Base-by-base conservation (phyloP, 2,113 vertebrate species). In the Malurus elegans region DNA sequence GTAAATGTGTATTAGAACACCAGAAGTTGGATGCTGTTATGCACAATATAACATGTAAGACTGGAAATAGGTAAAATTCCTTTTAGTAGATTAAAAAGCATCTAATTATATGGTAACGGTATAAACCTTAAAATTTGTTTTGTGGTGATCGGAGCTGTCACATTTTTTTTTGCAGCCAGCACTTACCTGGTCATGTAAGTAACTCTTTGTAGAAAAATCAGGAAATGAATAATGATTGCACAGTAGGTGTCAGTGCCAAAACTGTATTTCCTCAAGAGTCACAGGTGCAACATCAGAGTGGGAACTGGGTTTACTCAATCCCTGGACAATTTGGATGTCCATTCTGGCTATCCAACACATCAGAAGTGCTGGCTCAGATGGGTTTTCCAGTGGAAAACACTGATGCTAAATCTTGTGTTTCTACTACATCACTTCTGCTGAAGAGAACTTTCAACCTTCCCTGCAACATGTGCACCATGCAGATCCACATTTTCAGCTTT, bases 181-280 rank as follows among this genome's bases (percentile, higher is more conserved):
- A 38, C 2, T 79, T 71, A 62, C 11, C 8, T 32, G 29, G 20
- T 29, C 31, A 11, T 6, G 6, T 67, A 54, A 31, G 9, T 12
- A 78, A 60, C 3, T 4, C 7, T 31, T n/a, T 31, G 14, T 3
- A 88, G 6, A 29, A 92, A 61, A 79, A 65, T 29, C 28, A 50
- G 29, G 19, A 42, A 82, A 11, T 38, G 16, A 40, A 40, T 21
- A 88, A 56, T 42, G 42, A 69, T n/a, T 36, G 4, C 18, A 56
- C 0, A 32, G 10, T 1, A 18, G 8, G 4, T 54, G 7, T 36
- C 6, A 8, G 32, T 32, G 10, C 11, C 17, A 65, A 44, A 62
- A 42, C 5, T 48, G 3, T 20, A 50, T 23, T 40, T 61, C 6
- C 17, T 16, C 36, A 76, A 65, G 31, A 50, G 23, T 31, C 31